Conservation (phyloP, 2,797 vertebrate genomes). For the Halcyon chelicuti region DNA sequence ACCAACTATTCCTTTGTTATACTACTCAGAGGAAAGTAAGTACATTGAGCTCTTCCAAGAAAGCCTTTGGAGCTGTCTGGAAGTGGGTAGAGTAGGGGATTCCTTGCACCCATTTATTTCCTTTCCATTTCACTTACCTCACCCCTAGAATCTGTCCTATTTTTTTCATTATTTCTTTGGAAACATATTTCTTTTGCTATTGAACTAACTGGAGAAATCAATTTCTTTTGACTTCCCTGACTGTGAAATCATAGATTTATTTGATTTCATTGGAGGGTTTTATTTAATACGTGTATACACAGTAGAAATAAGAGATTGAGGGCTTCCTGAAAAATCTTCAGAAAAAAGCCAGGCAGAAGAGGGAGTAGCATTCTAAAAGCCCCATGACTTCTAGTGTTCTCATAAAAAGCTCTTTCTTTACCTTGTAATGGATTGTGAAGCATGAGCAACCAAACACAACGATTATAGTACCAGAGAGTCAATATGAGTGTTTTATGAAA, state of each 20-base stretch:
- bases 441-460: neutral
- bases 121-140: neutral
- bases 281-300: neutral
- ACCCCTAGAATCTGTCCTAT: neutral
- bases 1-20: neutral
- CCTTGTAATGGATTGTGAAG: neutral
- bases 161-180: neutral
- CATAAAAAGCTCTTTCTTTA: neutral
- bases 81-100: neutral
- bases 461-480: neutral
- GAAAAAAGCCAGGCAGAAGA: neutral
- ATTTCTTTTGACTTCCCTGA: neutral
- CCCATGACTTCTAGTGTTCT: neutral
- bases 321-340: neutral
- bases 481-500: slow-evolving; percentile 23
- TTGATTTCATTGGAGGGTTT: neutral
- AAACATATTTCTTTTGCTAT: neutral
- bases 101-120: neutral
- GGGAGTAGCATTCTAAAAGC: neutral
- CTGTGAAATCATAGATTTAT: neutral
- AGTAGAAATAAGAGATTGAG: neutral
- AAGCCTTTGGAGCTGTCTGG: neutral
- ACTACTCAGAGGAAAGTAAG: neutral
- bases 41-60: neutral
- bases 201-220: neutral